Evolutionary conservation across 1,140 invertebrate species (phyloP), one percentile per base, ranked within the genome.

Genomic region (Pissodes strobi): DNA sequence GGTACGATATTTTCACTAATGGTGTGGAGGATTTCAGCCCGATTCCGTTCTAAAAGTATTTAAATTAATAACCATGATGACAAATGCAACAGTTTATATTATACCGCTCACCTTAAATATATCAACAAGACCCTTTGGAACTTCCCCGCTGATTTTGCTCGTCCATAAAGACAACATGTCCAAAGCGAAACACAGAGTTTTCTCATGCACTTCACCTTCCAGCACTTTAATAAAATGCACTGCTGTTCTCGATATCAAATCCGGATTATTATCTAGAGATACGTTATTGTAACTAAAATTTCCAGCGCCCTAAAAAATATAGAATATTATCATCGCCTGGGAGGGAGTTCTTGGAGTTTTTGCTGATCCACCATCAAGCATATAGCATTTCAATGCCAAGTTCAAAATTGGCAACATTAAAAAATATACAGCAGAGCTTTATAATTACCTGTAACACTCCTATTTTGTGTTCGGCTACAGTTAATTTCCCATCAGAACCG

Each of bases 401-500:
- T n/a, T n/a, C n/a, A n/a, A n/a, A n/a, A n/a, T n/a, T n/a, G n/a
- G n/a, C n/a, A n/a, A n/a, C n/a, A n/a, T n/a, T n/a, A n/a, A n/a
- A n/a, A n/a, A n/a, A n/a, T n/a, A n/a, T n/a, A n/a, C n/a, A n/a
- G n/a, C n/a, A n/a, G n/a, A n/a, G n/a, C n/a, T n/a, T n/a, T n/a
- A n/a, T n/a, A n/a, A 69, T 78, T 74, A 90, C 88, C 80, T 91
- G 86, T 15, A 97, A 78, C n/a, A 97, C 87, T 57, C 90, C 90
- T 9, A 95, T 88, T 78, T 95, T 92, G 73, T 97, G 92, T 56
- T 90, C 89, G 5, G 88, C 86, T 12, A 95, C 86, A 3, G 92
- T 95, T 30, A 98, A 82, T 78, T 97, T 98, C 2, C 94, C 95
- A 77, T 95, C 90, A 5, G 91, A 90, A 27, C 95, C 94, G 81